phyloP scores from a whole-genome alignment of 2,888 invertebrate genomes.

The Sarcophaga carnaria region DNA sequence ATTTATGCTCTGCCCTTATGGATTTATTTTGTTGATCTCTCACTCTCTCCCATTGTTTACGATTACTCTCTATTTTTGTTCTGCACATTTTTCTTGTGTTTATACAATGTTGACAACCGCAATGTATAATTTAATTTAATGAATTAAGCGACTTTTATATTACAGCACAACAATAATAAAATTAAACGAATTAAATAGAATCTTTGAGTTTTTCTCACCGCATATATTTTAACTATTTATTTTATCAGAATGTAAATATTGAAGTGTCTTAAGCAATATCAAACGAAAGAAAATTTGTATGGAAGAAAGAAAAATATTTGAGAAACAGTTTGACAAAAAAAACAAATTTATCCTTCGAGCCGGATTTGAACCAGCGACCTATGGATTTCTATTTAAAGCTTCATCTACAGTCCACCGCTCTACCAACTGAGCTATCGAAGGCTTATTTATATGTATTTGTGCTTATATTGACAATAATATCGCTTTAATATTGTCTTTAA shows the following conservation, averaged over 20 bases:
- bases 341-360: slow-evolving; percentile 74
- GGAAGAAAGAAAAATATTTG: no score
- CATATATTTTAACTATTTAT: no score
- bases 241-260: no score
- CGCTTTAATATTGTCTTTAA: no score
- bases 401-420: slow-evolving; percentile 79
- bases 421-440: slow-evolving; percentile 80
- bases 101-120: slow-evolving; percentile 1
- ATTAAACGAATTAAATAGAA: background rate
- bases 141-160: background rate
- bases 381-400: slow-evolving; percentile 72
- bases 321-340: no score
- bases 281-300: no score
- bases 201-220: no score
- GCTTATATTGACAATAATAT: no score
- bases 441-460: slow-evolving; percentile 31
- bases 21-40: background rate
- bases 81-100: background rate
- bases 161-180: background rate
- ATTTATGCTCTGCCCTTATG: slow-evolving; percentile 35
- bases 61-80: slow-evolving; percentile 20
- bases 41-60: slow-evolving; percentile 10
- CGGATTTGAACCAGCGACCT: slow-evolving; percentile 80
- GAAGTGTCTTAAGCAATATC: no score
- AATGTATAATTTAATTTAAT: background rate